Evolutionary conservation across 1,140 invertebrate species (phyloP).

Genomic region (Leptinotarsa defecta): DNA sequence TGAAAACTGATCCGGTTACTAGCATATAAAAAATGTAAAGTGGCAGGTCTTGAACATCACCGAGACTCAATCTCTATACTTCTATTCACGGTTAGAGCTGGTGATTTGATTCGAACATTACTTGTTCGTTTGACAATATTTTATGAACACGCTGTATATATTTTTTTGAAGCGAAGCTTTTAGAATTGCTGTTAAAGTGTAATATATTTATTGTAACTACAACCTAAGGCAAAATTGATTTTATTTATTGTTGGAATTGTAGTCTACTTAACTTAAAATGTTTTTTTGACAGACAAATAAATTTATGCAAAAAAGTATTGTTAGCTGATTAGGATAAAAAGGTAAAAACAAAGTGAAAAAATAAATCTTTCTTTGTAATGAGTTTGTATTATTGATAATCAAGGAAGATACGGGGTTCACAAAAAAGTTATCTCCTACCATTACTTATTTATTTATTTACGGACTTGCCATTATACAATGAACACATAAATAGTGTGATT

Average conservation of each 20-base stretch:
- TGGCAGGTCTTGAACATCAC: too few species aligned
- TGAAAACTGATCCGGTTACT: too few species aligned
- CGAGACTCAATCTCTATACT: too few species aligned
- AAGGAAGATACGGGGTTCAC: too few species aligned
- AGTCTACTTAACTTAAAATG: conserved; percentile 2
- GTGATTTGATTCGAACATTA: too few species aligned
- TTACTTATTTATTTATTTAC: too few species aligned
- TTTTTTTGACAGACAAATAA: conserved; percentile 17
- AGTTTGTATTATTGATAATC: not conserved
- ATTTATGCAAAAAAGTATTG: conserved; percentile 32
- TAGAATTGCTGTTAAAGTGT: conserved; percentile 15
- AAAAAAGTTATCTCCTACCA: too few species aligned
- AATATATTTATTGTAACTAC: conserved; percentile 26
- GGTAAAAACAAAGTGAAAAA: conserved; percentile 32
- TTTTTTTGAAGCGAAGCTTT: not conserved
- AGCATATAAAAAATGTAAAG: too few species aligned
- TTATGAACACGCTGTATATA: conserved; percentile 1
- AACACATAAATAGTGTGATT: too few species aligned
- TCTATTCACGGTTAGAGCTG: too few species aligned
- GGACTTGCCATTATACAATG: too few species aligned
- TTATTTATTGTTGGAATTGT: not conserved
- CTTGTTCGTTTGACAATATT: not conserved
- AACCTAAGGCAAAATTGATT: conserved; percentile 9
- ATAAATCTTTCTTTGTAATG: conserved; percentile 33
- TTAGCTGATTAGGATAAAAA: conserved; percentile 32